A percentile compares a stretch with the other conserved stretches of the same genome.
Conservation (phyloP, 2,888 invertebrate species). For the Caenorhabditis uteleia region DNA sequence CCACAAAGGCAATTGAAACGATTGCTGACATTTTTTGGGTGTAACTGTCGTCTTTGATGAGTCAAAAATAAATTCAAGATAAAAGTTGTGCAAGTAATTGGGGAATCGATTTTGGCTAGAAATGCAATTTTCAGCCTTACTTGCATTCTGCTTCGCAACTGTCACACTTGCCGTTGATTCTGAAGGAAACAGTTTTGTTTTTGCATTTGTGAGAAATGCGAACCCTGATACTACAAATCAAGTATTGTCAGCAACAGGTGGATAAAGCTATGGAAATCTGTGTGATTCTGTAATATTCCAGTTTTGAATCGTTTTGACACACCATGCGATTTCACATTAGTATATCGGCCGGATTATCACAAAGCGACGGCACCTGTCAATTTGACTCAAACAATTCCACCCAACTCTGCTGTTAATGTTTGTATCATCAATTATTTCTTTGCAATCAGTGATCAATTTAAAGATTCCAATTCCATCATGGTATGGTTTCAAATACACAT, state of each 20-base stretch:
- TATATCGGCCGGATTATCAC: constrained; percentile 27
- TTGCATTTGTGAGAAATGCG: constrained; percentile 42
- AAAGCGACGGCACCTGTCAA: constrained; percentile 15
- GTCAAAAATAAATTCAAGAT: too few species aligned
- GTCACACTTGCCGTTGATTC: constrained; percentile 18
- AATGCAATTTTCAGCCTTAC: too few species aligned
- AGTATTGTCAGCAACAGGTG: constrained; percentile 32
- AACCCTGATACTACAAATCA: constrained; percentile 38
- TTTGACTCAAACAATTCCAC: constrained; percentile 11
- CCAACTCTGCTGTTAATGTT: constrained; percentile 4
- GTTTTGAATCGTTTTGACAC: constrained; percentile 36
- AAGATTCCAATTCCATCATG: constrained; percentile 36
- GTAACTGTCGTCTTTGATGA: too few species aligned
- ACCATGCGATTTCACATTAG: constrained; percentile 33
- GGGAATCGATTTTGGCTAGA: too few species aligned
- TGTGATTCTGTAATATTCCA: constrained; percentile 1
- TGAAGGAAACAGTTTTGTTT: constrained; percentile 44
- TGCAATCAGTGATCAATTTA: constrained; percentile 6
- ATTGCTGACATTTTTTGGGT: too few species aligned
- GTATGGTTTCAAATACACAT: constrained; percentile 46
- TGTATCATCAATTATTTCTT: neutral
- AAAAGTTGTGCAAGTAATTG: too few species aligned
- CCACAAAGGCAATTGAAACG: too few species aligned
- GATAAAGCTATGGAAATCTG: neutral
- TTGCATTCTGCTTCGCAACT: neutral